A percentile compares a stretch with the other conserved stretches of the same genome.
phyloP scores from a whole-genome alignment of 2,113 vertebrate genomes.

The Strix uralensis region DNA sequence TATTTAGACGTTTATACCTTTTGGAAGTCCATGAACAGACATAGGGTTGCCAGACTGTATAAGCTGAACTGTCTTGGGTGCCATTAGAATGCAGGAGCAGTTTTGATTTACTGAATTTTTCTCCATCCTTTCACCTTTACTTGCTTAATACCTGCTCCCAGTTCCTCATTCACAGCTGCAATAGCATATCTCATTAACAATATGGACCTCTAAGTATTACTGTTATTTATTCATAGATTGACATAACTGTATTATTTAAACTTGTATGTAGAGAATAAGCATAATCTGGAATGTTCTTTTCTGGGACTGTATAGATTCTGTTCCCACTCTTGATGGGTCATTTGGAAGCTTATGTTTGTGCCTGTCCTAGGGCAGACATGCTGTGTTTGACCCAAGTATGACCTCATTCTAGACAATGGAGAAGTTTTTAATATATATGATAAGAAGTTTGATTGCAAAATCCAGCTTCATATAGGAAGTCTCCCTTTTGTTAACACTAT shows the following conservation, averaged over 20 bases:
- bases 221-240: background rate
- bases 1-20: background rate
- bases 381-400: background rate
- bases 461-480: background rate
- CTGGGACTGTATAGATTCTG: background rate
- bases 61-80: background rate
- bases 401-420: background rate
- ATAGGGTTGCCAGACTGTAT: background rate
- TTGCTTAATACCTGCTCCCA: background rate
- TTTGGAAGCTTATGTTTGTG: background rate
- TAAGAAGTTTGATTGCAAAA: background rate
- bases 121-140: background rate
- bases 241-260: background rate
- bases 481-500: background rate
- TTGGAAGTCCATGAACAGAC: background rate
- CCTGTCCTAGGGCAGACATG: background rate
- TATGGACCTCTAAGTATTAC: background rate
- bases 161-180: background rate
- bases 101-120: background rate
- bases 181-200: background rate
- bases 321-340: background rate
- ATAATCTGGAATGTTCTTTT: background rate
- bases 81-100: background rate
- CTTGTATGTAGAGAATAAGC: background rate
- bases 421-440: background rate